Evolutionary conservation across 2,113 vertebrate species (phyloP).

Genomic region (Anthoscopus minutus): DNA sequence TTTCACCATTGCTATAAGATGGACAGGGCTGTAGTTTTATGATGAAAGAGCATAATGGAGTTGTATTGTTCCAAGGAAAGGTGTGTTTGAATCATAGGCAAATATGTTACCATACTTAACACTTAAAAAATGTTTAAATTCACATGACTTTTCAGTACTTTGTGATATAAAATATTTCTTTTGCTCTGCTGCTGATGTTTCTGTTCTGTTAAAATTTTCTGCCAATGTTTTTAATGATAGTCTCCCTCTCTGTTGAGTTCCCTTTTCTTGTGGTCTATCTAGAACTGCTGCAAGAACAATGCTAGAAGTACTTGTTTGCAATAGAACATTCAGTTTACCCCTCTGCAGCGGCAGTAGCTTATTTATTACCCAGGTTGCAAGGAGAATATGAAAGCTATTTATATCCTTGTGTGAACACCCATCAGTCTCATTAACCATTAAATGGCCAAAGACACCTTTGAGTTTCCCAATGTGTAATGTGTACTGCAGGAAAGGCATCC

Average conservation of each 20-base stretch:
- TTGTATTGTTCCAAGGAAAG: not conserved
- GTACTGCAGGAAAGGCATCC: not conserved
- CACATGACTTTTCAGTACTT: not conserved
- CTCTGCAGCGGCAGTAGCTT: not conserved
- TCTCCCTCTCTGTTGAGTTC: not conserved
- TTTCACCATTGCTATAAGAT: not conserved
- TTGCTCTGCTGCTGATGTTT: not conserved
- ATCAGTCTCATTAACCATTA: not conserved
- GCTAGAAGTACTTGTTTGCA: not conserved
- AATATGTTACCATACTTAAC: not conserved
- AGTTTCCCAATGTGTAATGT: not conserved
- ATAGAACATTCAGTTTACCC: not conserved
- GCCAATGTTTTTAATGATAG: not conserved
- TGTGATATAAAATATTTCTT: not conserved
- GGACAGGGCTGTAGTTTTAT: not conserved
- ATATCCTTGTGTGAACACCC: not conserved
- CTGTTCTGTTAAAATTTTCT: not conserved
- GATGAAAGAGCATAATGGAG: not conserved
- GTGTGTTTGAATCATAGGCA: not conserved
- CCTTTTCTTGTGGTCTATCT: not conserved
- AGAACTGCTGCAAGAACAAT: not conserved
- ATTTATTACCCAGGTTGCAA: not conserved
- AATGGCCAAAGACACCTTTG: not conserved
- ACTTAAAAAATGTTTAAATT: not conserved
- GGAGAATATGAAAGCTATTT: not conserved